A percentile compares a stretch with the other conserved stretches of the same genome.
Conservation (phyloP, 2,113 vertebrate species). For the Aleadryas rufinucha region DNA sequence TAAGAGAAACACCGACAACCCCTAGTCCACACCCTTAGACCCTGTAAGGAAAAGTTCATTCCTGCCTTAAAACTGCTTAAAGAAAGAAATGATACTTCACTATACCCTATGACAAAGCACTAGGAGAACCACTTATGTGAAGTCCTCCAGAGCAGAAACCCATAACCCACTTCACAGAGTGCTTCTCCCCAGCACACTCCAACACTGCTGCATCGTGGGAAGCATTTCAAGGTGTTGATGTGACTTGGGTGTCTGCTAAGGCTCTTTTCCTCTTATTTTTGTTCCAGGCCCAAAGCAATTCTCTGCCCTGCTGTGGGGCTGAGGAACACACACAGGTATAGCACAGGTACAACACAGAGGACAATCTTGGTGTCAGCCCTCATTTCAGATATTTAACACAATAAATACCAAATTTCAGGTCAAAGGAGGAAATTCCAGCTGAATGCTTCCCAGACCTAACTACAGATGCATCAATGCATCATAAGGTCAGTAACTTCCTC, state of each 20-base stretch:
- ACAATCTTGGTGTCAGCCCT: background rate
- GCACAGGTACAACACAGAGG: background rate
- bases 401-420: background rate
- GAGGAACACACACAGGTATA: background rate
- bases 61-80: background rate
- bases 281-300: background rate
- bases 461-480: background rate
- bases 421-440: background rate
- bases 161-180: background rate
- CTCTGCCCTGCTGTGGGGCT: background rate
- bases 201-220: background rate
- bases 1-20: accelerated
- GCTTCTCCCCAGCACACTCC: accelerated
- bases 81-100: accelerated
- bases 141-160: background rate
- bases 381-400: background rate
- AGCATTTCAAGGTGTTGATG: background rate
- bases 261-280: background rate
- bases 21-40: background rate
- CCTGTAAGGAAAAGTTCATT: background rate
- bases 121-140: accelerated
- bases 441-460: background rate
- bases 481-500: background rate
- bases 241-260: accelerated
- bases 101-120: background rate